Conservation (phyloP, 1,140 invertebrate genomes). For the Cecropterus lyciades region DNA sequence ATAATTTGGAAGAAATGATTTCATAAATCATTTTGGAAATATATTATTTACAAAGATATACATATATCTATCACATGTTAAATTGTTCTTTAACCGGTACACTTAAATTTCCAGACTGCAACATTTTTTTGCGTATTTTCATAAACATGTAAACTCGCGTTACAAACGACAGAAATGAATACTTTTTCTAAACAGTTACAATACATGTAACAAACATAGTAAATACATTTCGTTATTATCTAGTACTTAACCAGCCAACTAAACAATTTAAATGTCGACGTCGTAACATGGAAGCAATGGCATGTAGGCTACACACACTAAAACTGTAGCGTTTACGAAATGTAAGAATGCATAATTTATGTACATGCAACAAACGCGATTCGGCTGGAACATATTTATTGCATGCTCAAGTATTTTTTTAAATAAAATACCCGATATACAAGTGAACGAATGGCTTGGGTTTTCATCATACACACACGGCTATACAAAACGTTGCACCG, state of each 20-base stretch:
- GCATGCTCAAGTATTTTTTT: background rate
- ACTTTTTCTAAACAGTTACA: background rate
- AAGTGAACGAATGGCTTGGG: background rate
- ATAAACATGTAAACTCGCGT: no score
- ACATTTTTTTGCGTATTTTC: background rate
- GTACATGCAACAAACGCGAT: slow-evolving; percentile 4
- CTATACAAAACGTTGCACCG: no score
- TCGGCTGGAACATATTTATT: background rate
- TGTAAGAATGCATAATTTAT: background rate
- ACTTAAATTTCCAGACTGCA: background rate
- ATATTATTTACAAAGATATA: no score
- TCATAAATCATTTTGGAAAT: no score
- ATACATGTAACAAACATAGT: background rate
- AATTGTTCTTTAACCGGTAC: no score
- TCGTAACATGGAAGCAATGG: slow-evolving; percentile 1
- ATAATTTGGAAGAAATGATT: background rate
- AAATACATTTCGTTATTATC: background rate
- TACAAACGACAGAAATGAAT: no score
- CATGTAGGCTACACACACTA: background rate
- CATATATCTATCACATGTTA: no score
- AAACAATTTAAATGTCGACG: slow-evolving; percentile 1
- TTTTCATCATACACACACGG: background rate
- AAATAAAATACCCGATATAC: no score
- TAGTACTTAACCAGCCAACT: slow-evolving; percentile 1
- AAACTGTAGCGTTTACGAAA: background rate